Conservation (phyloP, 2,797 vertebrate species). For the Pachyuromys duprasi region DNA sequence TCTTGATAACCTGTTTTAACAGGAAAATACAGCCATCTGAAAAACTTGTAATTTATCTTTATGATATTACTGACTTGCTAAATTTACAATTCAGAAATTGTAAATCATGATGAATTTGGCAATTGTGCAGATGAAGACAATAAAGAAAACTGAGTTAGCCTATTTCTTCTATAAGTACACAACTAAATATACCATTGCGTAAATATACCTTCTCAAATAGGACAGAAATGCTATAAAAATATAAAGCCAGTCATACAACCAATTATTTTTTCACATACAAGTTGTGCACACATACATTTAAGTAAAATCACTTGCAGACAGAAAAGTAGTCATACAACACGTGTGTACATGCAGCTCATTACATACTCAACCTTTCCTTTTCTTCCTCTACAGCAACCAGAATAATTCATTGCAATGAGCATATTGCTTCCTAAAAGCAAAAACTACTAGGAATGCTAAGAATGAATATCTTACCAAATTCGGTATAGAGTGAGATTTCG, state of each 20-base stretch:
- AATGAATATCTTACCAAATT: slow-evolving; percentile 26
- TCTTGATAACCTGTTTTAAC: slow-evolving; percentile 62
- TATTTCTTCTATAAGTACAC: neutral
- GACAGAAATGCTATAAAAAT: neutral
- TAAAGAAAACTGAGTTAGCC: slow-evolving; percentile 36
- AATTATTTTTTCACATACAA: neutral
- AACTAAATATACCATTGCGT: neutral
- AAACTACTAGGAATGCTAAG: neutral
- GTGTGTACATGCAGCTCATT: no score
- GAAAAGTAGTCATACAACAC: neutral
- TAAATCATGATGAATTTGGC: slow-evolving; percentile 53
- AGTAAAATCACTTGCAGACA: neutral
- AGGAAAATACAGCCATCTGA: slow-evolving; percentile 17
- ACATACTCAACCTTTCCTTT: neutral
- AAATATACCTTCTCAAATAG: neutral
- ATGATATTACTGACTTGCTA: slow-evolving; percentile 12
- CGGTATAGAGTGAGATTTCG: neutral
- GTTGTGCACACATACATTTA: neutral
- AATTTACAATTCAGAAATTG: slow-evolving; percentile 65
- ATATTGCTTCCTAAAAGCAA: slow-evolving; percentile 16
- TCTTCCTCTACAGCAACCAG: neutral
- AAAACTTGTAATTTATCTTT: slow-evolving; percentile 63
- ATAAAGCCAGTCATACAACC: neutral
- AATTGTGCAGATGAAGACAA: neutral
- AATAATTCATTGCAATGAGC: neutral